Evolutionary conservation across 1,140 invertebrate species (phyloP).

Genomic region (Hestina assimilis): DNA sequence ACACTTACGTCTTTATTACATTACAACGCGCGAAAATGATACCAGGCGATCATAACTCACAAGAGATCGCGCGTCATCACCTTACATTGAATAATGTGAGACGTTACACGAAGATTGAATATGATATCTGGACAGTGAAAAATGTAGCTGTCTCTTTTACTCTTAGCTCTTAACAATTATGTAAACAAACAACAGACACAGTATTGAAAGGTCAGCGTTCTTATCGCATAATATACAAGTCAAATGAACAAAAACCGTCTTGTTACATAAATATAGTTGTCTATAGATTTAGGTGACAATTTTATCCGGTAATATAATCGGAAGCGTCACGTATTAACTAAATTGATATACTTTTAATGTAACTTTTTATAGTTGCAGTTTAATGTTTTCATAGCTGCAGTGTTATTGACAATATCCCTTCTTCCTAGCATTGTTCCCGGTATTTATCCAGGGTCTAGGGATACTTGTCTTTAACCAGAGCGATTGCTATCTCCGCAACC

Average conservation of each 20-base stretch:
- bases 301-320: too few species aligned
- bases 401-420: too few species aligned
- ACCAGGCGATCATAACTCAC: slow-evolving; percentile 1
- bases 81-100: slow-evolving; percentile 2
- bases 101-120: background rate
- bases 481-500: too few species aligned
- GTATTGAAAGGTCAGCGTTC: background rate
- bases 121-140: background rate
- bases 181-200: background rate
- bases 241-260: background rate
- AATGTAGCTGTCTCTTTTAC: background rate
- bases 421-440: too few species aligned
- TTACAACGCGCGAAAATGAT: slow-evolving; percentile 2
- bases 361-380: too few species aligned
- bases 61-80: background rate
- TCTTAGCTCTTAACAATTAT: background rate
- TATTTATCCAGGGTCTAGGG: too few species aligned
- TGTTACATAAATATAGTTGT: too few species aligned
- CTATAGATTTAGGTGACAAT: too few species aligned
- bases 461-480: too few species aligned
- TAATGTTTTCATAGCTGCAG: too few species aligned
- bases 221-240: background rate
- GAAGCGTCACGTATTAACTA: too few species aligned
- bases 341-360: too few species aligned
- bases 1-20: background rate